Evolutionary conservation across 2,888 invertebrate species (phyloP).

Genomic region (Volucella inflata): DNA sequence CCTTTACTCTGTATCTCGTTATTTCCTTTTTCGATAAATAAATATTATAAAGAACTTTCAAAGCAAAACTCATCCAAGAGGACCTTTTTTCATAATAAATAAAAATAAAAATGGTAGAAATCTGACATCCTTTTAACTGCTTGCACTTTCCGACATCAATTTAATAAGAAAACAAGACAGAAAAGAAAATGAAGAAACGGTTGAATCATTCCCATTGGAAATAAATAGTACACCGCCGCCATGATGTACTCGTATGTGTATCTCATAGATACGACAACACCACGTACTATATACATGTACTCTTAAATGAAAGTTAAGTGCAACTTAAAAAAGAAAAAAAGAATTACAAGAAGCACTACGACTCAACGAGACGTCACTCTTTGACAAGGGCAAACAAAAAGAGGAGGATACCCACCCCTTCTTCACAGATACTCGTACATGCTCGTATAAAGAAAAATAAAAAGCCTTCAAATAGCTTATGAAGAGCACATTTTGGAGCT

Average conservation of each 20-base stretch:
- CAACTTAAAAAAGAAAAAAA: conserved; percentile 30
- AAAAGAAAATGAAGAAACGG: neutral
- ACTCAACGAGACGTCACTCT: conserved; percentile 26
- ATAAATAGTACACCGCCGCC: conserved; percentile 1
- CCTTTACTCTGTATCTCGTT: neutral
- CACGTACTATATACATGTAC: neutral
- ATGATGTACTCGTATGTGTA: too few species aligned
- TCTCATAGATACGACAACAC: too few species aligned
- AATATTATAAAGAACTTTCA: neutral
- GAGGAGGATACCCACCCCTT: neutral
- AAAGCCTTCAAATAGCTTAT: conserved; percentile 26
- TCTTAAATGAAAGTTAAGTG: conserved; percentile 47
- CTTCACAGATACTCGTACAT: neutral
- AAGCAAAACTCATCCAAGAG: conserved; percentile 1
- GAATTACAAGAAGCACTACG: conserved; percentile 3
- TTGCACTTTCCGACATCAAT: conserved; percentile 34
- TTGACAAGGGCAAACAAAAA: conserved; percentile 24
- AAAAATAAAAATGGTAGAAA: too few species aligned
- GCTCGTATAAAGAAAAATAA: conserved; percentile 3
- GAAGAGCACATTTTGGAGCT: conserved; percentile 31
- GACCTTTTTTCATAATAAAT: neutral
- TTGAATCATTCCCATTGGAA: conserved; percentile 23
- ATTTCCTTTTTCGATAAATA: conserved; percentile 9
- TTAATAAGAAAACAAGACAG: neutral
- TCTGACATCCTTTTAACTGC: conserved; percentile 23